Evolutionary conservation across 2,888 invertebrate genomes (phyloP), one percentile per base, ranked within the genome.

Genomic region (Teinopalpus imperialis): DNA sequence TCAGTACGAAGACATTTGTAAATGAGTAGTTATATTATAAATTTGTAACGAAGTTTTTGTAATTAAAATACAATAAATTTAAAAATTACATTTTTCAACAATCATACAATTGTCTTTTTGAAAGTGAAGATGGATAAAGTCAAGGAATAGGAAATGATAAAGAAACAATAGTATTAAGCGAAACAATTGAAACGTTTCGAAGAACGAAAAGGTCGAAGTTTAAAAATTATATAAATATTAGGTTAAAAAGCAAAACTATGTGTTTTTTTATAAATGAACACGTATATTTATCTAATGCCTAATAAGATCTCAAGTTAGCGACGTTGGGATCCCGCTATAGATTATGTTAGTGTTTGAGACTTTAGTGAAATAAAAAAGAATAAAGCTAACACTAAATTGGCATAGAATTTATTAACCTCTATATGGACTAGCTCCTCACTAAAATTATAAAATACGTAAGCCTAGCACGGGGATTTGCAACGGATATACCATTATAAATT

Each of bases 401-500:
- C 74, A 78, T 75, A 79, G 63, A 74, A 71, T 70, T 65, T 69
- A 69, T 68, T 78, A 74, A 70, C 58, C 54, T 63, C 72, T 81
- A 83, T 69, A 51, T 71, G 81, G 86, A 87, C 86, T 87, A 87
- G 86, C 68, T 86, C 85, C 79, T 81, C 66, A 69, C 59, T 81
- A 78, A 64, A 60, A 57, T 73, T 79, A 81, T 58, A 56, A 51
- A 50, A 45, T 47, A 44, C 13, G 30, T 39, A 47, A 20, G 9
- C n/a, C 35, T 55, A 51, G 46, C 44, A 42, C 51, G 48, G 47
- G 55, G 58, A 51, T 49, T 45, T 42, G 35, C 26, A 24, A 3
- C 34, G 23, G n/a, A 23, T 23, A 10, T 23, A 6, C 9, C 2
- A 12, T 35, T 27, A 8, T 12, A 30, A 14, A 13, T 27, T 18